Evolutionary conservation across 1,140 invertebrate species (phyloP).

Genomic region (Heliconius himera): DNA sequence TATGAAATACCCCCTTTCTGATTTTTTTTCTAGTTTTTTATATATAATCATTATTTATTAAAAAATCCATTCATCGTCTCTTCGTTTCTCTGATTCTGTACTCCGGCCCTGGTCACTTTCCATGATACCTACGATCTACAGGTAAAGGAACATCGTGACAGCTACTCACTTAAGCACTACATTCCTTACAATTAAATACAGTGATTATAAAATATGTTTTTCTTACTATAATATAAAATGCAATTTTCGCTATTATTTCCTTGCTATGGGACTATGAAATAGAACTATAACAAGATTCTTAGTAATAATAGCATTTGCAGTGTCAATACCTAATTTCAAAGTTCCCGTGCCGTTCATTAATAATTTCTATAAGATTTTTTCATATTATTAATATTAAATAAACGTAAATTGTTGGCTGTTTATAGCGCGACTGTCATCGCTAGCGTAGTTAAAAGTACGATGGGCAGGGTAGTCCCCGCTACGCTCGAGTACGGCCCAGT

Average conservation of each 20-base stretch:
- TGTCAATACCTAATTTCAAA: conserved; percentile 18
- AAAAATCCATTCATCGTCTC: background rate
- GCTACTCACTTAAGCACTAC: conserved; percentile 49
- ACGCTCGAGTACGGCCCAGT: conserved; percentile 82
- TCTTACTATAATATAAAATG: conserved; percentile 23
- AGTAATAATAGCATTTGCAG: conserved; percentile 9
- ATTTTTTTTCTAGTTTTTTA: background rate
- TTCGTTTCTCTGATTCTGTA: background rate
- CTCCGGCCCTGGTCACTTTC: conserved; percentile 26
- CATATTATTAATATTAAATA: background rate
- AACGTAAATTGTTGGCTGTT: conserved; percentile 32
- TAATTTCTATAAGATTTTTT: conserved; percentile 19
- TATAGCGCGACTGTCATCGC: conserved; percentile 69
- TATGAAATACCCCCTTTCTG: background rate
- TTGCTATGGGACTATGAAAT: conserved; percentile 12
- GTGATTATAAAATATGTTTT: conserved; percentile 38
- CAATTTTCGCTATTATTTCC: conserved; percentile 18
- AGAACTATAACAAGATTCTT: conserved; percentile 6
- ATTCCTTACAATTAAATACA: conserved; percentile 39
- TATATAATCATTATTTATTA: conserved; percentile 7
- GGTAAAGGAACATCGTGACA: conserved; percentile 64
- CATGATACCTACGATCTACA: conserved; percentile 52
- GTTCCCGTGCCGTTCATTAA: conserved; percentile 19
- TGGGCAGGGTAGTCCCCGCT: conserved; percentile 64
- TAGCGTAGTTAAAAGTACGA: conserved; percentile 67